Conservation (phyloP, 2,797 vertebrate genomes). For the Gobio occitaniae region DNA sequence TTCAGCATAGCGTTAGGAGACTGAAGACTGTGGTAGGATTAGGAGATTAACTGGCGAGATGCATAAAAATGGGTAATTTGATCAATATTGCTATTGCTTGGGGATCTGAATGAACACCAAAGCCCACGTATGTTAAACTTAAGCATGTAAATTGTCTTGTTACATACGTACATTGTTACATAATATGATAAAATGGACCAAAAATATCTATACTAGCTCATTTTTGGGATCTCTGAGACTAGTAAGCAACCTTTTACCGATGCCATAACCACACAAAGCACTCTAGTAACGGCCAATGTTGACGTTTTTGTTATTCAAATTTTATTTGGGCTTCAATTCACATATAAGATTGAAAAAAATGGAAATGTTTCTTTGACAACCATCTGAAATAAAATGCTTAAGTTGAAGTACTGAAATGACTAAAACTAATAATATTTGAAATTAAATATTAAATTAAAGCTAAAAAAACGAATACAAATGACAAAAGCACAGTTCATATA, state of each 20-base stretch:
- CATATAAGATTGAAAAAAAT: background rate
- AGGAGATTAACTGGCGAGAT: background rate
- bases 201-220: background rate
- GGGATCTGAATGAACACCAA: background rate
- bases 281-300: background rate
- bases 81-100: background rate
- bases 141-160: background rate
- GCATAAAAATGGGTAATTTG: background rate
- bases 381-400: background rate
- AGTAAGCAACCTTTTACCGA: background rate
- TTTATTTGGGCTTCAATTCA: too few relatives aligned
- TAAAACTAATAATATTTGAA: background rate
- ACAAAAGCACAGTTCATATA: too few relatives aligned
- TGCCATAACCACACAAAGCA: background rate
- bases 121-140: background rate
- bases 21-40: background rate
- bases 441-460: background rate
- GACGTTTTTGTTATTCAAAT: background rate
- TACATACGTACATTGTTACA: background rate
- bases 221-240: background rate
- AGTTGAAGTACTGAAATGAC: background rate
- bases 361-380: background rate
- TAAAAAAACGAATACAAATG: too few relatives aligned
- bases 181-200: background rate
- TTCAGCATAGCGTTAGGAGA: background rate